These are phyloP conservation scores for Ciconia boyciana DNA, from an alignment of 2,113 vertebrate species.

Conservation along the genomic window DNA sequence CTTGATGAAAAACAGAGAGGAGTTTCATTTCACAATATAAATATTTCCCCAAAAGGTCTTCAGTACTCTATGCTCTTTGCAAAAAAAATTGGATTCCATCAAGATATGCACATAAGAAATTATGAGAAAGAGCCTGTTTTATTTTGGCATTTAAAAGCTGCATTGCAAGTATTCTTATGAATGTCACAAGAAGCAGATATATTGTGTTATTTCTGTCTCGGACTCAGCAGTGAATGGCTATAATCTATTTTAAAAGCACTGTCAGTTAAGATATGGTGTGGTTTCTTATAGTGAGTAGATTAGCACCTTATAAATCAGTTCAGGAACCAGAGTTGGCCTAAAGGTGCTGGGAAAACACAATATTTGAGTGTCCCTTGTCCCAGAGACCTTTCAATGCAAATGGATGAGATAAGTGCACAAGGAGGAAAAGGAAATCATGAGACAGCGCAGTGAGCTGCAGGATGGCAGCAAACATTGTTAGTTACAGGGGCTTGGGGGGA, in stretches of 20 bases:
- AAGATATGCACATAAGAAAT: background rate
- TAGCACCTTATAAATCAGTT: slow-evolving; percentile 20
- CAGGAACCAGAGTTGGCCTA: background rate
- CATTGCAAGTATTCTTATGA: background rate
- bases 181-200: background rate
- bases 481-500: background rate
- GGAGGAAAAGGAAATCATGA: background rate
- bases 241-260: background rate
- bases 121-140: background rate
- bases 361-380: background rate
- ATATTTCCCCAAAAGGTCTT: background rate
- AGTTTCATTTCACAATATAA: background rate
- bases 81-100: background rate
- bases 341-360: background rate
- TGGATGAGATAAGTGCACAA: background rate
- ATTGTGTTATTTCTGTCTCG: background rate
- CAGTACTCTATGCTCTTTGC: background rate
- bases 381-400: slow-evolving; percentile 49
- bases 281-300: background rate
- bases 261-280: background rate
- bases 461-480: background rate
- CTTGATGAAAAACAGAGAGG: background rate
- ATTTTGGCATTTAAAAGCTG: background rate
- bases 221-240: background rate
- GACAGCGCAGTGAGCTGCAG: background rate